These are phyloP conservation scores for Calidris pugnax DNA, from an alignment of 2,113 vertebrate species.

Conservation along the genomic window DNA sequence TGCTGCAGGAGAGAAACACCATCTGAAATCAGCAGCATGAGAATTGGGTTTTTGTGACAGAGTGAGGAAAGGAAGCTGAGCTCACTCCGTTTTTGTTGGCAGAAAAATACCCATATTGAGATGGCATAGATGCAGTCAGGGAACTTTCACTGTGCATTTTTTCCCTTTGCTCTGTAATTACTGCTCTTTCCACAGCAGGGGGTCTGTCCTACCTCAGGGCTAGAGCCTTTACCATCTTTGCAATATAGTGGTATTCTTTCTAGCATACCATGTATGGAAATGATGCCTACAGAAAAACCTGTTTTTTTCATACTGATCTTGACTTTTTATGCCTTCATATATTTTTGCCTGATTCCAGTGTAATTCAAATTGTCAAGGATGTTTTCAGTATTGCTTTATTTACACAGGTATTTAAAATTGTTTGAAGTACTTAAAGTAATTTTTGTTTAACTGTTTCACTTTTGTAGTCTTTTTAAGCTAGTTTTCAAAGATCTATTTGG, in stretches of 20 bases:
- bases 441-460: too few relatives aligned
- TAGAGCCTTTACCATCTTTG: neutral
- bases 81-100: neutral
- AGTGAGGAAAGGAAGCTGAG: neutral
- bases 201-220: neutral
- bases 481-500: too few relatives aligned
- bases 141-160: neutral
- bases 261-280: neutral
- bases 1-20: neutral
- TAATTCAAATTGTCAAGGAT: neutral
- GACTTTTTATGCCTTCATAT: neutral
- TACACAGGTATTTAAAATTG: neutral
- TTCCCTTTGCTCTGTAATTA: neutral
- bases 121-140: neutral
- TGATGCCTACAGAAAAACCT: neutral
- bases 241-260: accelerated
- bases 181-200: neutral
- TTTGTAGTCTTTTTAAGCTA: too few relatives aligned
- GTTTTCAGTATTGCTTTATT: neutral
- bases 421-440: too few relatives aligned
- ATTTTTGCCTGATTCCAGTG: neutral
- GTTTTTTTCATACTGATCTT: neutral
- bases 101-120: neutral
- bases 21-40: neutral
- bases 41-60: neutral